phyloP scores from a whole-genome alignment of 2,797 vertebrate genomes.

The Macropodus opercularis region DNA sequence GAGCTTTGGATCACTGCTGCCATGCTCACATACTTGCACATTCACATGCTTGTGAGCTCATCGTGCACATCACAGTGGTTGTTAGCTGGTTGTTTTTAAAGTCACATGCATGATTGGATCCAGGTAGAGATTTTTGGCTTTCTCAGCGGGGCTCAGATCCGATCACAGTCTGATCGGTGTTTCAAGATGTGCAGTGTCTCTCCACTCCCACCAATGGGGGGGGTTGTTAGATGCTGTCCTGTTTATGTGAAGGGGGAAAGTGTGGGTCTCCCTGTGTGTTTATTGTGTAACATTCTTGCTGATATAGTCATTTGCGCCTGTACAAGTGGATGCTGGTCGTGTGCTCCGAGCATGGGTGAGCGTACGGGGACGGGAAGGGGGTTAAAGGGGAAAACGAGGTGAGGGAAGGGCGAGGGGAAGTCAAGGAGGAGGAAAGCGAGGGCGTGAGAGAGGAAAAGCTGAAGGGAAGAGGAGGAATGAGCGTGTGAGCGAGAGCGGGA shows the following conservation, averaged over 20 bases:
- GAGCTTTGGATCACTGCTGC: conserved; percentile 24
- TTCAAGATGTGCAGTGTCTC: conserved; percentile 54
- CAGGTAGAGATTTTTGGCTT: too few species aligned
- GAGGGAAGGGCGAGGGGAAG: conserved; percentile 48
- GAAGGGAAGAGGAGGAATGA: conserved; percentile 7
- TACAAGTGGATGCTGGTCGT: conserved; percentile 41
- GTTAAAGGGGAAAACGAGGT: conserved; percentile 55
- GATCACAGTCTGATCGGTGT: conserved; percentile 38
- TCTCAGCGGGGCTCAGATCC: conserved; percentile 42
- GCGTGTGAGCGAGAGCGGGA: conserved; percentile 19
- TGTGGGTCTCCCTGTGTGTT: conserved; percentile 6
- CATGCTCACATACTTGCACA: conserved; percentile 12
- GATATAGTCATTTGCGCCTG: conserved; percentile 1
- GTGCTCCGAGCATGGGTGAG: conserved; percentile 27
- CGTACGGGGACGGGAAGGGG: conserved; percentile 16
- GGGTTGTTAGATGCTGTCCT: conserved; percentile 23
- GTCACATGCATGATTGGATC: conserved; percentile 57
- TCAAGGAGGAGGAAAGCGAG: conserved; percentile 63
- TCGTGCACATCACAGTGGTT: conserved; percentile 58
- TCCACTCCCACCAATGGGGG: conserved; percentile 14
- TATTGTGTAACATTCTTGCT: neutral
- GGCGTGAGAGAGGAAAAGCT: conserved; percentile 59
- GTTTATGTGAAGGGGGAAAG: neutral
- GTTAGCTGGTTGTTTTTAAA: conserved; percentile 47
- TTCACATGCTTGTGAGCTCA: conserved; percentile 2